Evolutionary conservation across 2,888 invertebrate species (phyloP), one percentile per base, ranked within the genome.

Genomic region (Minunthozetes semirufus): DNA sequence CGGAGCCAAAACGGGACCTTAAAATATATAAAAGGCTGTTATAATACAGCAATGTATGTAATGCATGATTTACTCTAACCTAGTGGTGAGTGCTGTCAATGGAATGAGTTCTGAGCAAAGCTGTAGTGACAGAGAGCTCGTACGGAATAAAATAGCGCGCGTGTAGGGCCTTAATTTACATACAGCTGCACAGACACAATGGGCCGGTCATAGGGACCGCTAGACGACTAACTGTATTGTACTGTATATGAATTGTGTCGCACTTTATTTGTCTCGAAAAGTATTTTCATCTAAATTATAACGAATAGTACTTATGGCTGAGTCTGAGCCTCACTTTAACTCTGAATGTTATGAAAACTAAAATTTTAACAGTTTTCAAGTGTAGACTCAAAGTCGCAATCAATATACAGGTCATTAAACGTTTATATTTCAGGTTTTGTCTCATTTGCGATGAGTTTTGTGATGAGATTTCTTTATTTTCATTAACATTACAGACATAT

Each of bases 101-200:
- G 56, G 22, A 22, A 56, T 56, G 63, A 63, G 33, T 29, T 29
- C 33, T 59, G 25, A 22, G 59, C 22, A 59, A 59, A 59, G 59
- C 59, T 63, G 63, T 29, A 63, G 17, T 63, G 63, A 63, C 63
- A 63, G 8, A 25, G 22, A 27, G 22, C 25, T 63, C 33, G 33
- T 63, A 63, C 33, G n/a, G 63, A 29, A 63, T 63, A 33, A 29
- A 63, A 33, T 63, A 33, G 29, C 5, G 63, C 63, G 63, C 63
- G 33, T 63, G 63, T 63, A 17, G 63, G 63, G 11, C 63, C 29
- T 19, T 63, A 19, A 63, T 63, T 63, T 63, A 33, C 63, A 63
- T 63, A 63, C 63, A 63, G 63, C 63, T 63, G 63, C 63, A 63
- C 63, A 63, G 17, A 63, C 63, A 63, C 63, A 63, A 63, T 33